Percentiles rank a stretch among this genome's conserved stretches.
phyloP scores from a whole-genome alignment of 2,888 invertebrate species.

The Ormyrus rosae region DNA sequence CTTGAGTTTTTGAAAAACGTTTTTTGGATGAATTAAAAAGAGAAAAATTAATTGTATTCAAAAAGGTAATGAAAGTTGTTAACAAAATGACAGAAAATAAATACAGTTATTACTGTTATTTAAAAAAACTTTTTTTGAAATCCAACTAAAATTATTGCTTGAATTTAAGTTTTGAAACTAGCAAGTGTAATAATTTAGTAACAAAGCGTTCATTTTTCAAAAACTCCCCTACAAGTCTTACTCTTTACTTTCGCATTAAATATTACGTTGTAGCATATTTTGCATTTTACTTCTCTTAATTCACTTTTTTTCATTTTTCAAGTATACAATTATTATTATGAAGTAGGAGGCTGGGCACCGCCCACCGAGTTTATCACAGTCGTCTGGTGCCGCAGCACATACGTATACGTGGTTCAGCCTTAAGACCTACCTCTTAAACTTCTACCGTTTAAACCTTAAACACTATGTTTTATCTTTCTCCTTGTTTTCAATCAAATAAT shows the following conservation, averaged over 20 bases:
- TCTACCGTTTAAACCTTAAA: constrained; percentile 56
- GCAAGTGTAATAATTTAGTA: background rate
- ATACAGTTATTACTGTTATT: too few species aligned
- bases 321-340: constrained; percentile 73
- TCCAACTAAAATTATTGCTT: too few species aligned
- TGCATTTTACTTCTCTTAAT: constrained; percentile 40
- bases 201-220: constrained; percentile 49
- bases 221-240: constrained; percentile 42
- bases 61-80: too few species aligned
- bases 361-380: constrained; percentile 76
- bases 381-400: constrained; percentile 76
- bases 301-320: constrained; percentile 50
- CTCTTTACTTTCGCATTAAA: constrained; percentile 46
- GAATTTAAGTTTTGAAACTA: background rate
- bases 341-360: constrained; percentile 77
- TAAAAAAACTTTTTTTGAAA: too few species aligned
- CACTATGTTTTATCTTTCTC: constrained; percentile 47
- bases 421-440: constrained; percentile 73
- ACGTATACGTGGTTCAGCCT: constrained; percentile 77
- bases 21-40: too few species aligned
- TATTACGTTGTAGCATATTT: constrained; percentile 54
- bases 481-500: constrained; percentile 44
- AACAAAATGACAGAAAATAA: too few species aligned
- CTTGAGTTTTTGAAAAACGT: constrained; percentile 55
- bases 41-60: too few species aligned